These are phyloP conservation scores for Calidris pygmaea DNA, from an alignment of 2,113 vertebrate species.

Conservation along the genomic window DNA sequence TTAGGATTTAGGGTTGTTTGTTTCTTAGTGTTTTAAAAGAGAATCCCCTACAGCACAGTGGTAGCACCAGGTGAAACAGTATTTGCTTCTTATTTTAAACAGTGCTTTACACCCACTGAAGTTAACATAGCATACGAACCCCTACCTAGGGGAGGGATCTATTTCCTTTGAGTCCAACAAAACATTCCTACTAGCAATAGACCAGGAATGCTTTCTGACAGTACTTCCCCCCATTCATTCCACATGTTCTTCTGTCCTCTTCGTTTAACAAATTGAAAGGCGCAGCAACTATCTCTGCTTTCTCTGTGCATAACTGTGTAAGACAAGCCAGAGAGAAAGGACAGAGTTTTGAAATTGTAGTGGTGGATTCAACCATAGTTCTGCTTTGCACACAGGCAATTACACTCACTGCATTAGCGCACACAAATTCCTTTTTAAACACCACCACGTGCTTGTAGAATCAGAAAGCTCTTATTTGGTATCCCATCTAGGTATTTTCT, in stretches of 20 bases:
- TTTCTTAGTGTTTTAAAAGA: background rate
- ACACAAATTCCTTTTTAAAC: background rate
- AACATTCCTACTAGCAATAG: background rate
- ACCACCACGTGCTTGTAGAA: background rate
- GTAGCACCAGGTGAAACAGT: background rate
- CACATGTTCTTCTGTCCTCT: background rate
- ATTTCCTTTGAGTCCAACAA: background rate
- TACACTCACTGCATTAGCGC: accelerated
- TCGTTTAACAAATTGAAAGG: background rate
- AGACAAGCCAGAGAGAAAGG: background rate
- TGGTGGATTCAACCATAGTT: background rate
- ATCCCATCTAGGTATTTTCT: background rate
- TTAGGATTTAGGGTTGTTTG: background rate
- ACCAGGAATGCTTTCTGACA: background rate
- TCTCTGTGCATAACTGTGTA: background rate
- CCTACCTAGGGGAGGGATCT: background rate
- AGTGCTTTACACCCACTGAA: background rate
- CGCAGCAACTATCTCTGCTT: background rate
- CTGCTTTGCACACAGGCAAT: background rate
- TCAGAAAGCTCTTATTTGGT: background rate
- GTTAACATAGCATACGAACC: background rate
- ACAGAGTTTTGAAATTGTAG: background rate
- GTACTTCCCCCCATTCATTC: background rate
- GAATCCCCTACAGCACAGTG: background rate
- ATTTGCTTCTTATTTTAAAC: background rate